Percentiles rank a stretch among this genome's conserved stretches.
These are phyloP conservation scores for Oscheius sp. DNA, from an alignment of 2,888 invertebrate species.

Conservation along the genomic window DNA sequence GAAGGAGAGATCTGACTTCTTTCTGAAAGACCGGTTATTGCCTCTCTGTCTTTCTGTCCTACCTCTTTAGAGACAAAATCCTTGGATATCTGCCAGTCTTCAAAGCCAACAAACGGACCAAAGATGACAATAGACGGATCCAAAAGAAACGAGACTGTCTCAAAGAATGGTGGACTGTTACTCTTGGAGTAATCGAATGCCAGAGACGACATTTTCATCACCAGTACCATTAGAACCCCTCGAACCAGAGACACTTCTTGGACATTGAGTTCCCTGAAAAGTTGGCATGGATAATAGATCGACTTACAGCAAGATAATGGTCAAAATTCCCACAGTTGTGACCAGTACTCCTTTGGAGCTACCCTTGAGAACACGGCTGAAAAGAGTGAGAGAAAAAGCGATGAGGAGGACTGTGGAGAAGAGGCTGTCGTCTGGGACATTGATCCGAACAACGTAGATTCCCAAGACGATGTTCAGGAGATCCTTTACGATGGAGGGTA, in stretches of 20 bases:
- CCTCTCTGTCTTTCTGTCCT: too few species aligned
- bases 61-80: neutral
- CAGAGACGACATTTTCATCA: slow-evolving; percentile 35
- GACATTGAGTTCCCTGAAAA: slow-evolving; percentile 6
- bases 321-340: slow-evolving; percentile 18
- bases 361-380: neutral
- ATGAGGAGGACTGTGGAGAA: slow-evolving; percentile 22
- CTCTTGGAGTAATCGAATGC: slow-evolving; percentile 27
- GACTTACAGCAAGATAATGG: slow-evolving; percentile 19
- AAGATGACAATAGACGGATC: slow-evolving; percentile 36
- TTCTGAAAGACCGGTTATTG: neutral
- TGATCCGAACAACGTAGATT: slow-evolving; percentile 9
- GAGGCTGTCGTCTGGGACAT: slow-evolving; percentile 13
- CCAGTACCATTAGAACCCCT: slow-evolving; percentile 21
- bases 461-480: neutral
- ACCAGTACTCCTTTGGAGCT: slow-evolving; percentile 20
- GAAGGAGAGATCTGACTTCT: slow-evolving; percentile 2
- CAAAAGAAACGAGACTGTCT: slow-evolving; percentile 27
- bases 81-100: slow-evolving; percentile 7
- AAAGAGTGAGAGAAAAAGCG: neutral
- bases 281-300: neutral
- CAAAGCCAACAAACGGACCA: slow-evolving; percentile 31
- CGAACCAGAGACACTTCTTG: slow-evolving; percentile 16
- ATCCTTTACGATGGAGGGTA: slow-evolving; percentile 12
- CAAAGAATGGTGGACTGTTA: neutral